Conservation (phyloP, 30 jellyfish, hydroid and myxozoan genomes). For the Aurelia aurita region DNA sequence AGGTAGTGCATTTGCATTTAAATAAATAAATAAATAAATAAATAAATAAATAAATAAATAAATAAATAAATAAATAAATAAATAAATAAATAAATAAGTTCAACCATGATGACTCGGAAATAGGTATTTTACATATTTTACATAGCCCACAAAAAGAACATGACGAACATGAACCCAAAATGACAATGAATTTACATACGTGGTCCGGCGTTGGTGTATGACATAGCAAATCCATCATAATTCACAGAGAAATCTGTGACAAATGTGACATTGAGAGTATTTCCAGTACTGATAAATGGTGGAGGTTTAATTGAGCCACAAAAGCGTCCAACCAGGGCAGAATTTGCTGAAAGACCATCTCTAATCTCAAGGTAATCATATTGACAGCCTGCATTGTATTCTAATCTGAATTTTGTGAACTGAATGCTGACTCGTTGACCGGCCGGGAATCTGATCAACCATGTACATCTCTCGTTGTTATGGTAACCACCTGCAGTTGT, state of each 20-base stretch:
- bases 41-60: no score
- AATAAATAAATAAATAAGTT: no score
- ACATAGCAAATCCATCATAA: slow-evolving; percentile 72
- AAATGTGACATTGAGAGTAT: slow-evolving; percentile 65
- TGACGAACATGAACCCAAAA: no score
- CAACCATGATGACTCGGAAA: no score
- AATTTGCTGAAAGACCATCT: slow-evolving; percentile 65
- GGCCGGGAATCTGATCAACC: slow-evolving; percentile 79
- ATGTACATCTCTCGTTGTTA: slow-evolving; percentile 75
- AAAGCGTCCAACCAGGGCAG: slow-evolving; percentile 86
- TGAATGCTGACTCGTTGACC: slow-evolving; percentile 66
- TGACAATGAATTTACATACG: slow-evolving; percentile 52
- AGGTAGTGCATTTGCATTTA: no score
- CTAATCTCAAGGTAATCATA: slow-evolving; percentile 81
- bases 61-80: no score
- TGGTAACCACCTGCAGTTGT: slow-evolving; percentile 58
- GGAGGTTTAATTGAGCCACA: slow-evolving; percentile 89
- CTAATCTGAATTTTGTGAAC: slow-evolving; percentile 71
- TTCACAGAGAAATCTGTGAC: slow-evolving; percentile 56
- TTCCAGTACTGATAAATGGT: slow-evolving; percentile 72
- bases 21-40: no score
- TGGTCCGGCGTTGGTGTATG: slow-evolving; percentile 70
- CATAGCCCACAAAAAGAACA: no score
- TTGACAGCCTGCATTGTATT: slow-evolving; percentile 42
- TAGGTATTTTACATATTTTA: no score